phyloP scores from a whole-genome alignment of 2,113 vertebrate genomes.

The Odontesthes bonariensis region DNA sequence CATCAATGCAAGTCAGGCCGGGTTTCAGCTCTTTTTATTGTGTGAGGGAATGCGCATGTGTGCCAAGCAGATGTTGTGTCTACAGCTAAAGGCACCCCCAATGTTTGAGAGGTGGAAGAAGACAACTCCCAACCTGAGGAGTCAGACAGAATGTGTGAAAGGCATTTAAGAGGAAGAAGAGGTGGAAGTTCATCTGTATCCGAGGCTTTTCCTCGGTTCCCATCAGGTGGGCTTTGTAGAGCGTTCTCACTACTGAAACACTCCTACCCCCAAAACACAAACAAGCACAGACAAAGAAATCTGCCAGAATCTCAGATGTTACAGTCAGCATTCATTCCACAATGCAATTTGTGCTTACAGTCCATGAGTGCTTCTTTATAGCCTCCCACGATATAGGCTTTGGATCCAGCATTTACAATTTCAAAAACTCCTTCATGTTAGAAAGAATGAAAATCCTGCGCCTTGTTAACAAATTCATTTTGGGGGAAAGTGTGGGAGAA shows the following conservation, averaged over 20 bases:
- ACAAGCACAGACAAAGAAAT: slow-evolving; percentile 23
- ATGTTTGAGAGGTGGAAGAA: slow-evolving; percentile 72
- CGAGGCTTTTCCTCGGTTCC: slow-evolving; percentile 28
- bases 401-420: background rate
- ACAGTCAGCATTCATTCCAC: slow-evolving; percentile 7
- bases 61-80: slow-evolving; percentile 33
- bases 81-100: slow-evolving; percentile 35
- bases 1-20: background rate
- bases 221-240: slow-evolving; percentile 33
- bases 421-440: slow-evolving; percentile 6
- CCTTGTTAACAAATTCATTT: slow-evolving; percentile 44
- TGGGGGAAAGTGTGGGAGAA: slow-evolving; percentile 34
- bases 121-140: slow-evolving; percentile 42
- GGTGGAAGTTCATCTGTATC: slow-evolving; percentile 28
- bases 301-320: slow-evolving; percentile 7
- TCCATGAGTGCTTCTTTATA: background rate
- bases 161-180: slow-evolving; percentile 38
- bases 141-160: slow-evolving; percentile 48
- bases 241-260: slow-evolving; percentile 24
- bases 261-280: slow-evolving; percentile 24
- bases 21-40: slow-evolving; percentile 1
- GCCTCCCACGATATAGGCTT: slow-evolving; percentile 4
- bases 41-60: slow-evolving; percentile 13
- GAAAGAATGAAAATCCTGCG: background rate
- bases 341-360: slow-evolving; percentile 5